A percentile compares a stretch with the other conserved stretches of the same genome.
phyloP scores from a whole-genome alignment of 2,113 vertebrate genomes.

The Macroglossus sobrinus region DNA sequence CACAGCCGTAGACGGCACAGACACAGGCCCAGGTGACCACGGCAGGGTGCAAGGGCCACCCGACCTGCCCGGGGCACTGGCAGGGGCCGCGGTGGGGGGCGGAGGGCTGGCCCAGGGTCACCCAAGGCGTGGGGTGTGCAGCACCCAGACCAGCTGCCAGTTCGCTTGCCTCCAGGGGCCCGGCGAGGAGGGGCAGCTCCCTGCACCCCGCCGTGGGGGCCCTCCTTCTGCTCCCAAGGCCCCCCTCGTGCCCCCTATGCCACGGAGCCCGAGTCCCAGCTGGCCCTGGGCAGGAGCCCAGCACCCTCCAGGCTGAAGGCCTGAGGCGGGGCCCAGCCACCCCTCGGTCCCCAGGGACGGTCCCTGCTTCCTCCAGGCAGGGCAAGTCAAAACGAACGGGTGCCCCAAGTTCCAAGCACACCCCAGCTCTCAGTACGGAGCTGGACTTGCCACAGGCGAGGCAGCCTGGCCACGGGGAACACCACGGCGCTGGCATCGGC shows the following conservation, averaged over 20 bases:
- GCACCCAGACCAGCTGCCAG: accelerated
- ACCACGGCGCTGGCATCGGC: conserved; percentile 10
- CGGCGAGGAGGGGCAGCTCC: accelerated
- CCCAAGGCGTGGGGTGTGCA: neutral
- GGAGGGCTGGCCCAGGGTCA: neutral
- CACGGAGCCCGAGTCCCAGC: neutral
- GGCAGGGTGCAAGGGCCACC: too few species aligned
- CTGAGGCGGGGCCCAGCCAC: neutral
- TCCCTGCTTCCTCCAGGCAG: neutral
- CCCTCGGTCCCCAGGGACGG: neutral
- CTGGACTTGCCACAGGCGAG: neutral
- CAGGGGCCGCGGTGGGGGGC: too few species aligned
- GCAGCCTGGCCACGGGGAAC: neutral
- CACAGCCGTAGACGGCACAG: accelerated
- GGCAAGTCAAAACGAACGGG: neutral
- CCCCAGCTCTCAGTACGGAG: neutral
- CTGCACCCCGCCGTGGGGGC: too few species aligned
- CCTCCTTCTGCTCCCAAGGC: neutral
- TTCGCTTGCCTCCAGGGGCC: neutral
- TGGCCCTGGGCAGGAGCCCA: too few species aligned
- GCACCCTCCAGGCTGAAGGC: neutral
- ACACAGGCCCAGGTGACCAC: accelerated
- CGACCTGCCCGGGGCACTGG: neutral
- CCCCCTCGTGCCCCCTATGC: neutral
- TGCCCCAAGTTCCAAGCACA: neutral